Conservation (phyloP, 2,797 vertebrate species). For the Sciurus vulgaris region DNA sequence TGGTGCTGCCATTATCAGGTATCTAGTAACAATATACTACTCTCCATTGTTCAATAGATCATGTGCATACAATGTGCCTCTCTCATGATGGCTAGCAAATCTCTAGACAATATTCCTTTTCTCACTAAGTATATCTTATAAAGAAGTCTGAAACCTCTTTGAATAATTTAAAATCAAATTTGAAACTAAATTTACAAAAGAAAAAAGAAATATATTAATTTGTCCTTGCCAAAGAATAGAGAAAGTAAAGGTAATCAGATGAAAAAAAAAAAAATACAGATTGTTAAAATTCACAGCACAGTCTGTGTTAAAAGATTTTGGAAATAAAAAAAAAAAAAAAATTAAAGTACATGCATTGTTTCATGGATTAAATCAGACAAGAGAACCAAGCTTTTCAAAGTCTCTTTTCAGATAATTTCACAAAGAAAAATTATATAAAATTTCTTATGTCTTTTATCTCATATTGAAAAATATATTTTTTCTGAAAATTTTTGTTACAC, state of each 20-base stretch:
- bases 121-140: conserved; percentile 16
- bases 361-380: conserved; percentile 46
- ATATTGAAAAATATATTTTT: conserved; percentile 19
- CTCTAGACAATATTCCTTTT: not conserved
- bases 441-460: not conserved
- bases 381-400: conserved; percentile 33
- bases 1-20: not conserved
- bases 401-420: not conserved
- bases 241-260: conserved; percentile 25
- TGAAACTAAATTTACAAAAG: conserved; percentile 51
- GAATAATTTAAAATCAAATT: conserved; percentile 51
- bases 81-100: not conserved
- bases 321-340: not conserved
- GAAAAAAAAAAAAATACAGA: conserved; percentile 40
- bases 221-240: conserved; percentile 54
- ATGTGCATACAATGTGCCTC: not conserved
- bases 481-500: not conserved
- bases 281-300: conserved; percentile 54
- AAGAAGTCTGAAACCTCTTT: not conserved
- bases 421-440: conserved; percentile 10
- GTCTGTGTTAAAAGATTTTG: conserved; percentile 15
- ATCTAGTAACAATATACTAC: not conserved
- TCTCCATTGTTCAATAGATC: not conserved
- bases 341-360: conserved; percentile 41
- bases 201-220: conserved; percentile 32